A percentile compares a stretch with the other conserved stretches of the same genome.
phyloP scores from a whole-genome alignment of 2,113 vertebrate species.

The Cephalopholis sonnerati region DNA sequence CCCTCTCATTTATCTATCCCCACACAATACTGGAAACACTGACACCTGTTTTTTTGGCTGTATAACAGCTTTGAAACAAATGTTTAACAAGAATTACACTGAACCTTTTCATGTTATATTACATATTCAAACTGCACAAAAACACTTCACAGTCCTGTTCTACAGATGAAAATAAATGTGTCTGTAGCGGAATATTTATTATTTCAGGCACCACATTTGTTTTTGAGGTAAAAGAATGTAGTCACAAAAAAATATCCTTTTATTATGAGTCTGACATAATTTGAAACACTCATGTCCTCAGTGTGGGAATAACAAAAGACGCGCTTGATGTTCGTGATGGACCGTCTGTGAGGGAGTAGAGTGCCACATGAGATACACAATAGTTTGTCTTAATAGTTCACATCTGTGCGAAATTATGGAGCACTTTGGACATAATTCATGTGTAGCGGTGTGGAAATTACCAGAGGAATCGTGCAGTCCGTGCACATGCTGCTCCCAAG shows the following conservation, averaged over 20 bases:
- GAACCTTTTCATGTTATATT: constrained; percentile 29
- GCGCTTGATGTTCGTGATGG: constrained; percentile 50
- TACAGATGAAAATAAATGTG: constrained; percentile 13
- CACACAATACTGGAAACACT: constrained; percentile 28
- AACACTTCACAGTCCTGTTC: neutral
- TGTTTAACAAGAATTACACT: constrained; percentile 12
- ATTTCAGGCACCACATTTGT: constrained; percentile 30
- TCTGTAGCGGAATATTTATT: constrained; percentile 23
- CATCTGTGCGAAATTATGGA: constrained; percentile 65
- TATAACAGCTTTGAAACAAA: constrained; percentile 32
- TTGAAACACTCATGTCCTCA: constrained; percentile 38
- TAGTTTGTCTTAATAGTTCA: constrained; percentile 48
- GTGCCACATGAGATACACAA: constrained; percentile 44
- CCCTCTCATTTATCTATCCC: constrained; percentile 17
- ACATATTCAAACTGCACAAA: constrained; percentile 3
- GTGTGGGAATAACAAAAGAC: constrained; percentile 37
- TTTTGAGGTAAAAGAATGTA: constrained; percentile 24
- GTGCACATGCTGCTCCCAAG: constrained; percentile 5
- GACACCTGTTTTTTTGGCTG: constrained; percentile 51
- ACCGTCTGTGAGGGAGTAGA: constrained; percentile 35
- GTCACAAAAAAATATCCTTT: neutral
- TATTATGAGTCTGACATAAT: neutral
- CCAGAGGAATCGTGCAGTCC: constrained; percentile 23
- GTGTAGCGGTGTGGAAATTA: constrained; percentile 42
- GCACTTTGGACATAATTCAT: constrained; percentile 49